A percentile compares a stretch with the other conserved stretches of the same genome.
These are phyloP conservation scores for Catocala sponsa DNA, from an alignment of 2,888 invertebrate species.

Conservation along the genomic window DNA sequence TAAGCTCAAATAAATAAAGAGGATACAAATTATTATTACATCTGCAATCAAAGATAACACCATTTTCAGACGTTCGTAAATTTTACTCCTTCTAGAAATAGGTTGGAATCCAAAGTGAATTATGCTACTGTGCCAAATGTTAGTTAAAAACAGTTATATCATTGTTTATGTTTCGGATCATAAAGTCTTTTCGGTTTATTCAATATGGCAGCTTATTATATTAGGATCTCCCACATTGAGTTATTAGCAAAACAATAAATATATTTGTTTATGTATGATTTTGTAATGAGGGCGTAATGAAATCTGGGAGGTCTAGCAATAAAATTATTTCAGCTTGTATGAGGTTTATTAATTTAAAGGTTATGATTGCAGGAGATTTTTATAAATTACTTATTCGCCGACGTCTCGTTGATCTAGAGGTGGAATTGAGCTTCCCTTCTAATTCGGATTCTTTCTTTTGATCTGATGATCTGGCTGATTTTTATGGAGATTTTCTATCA, in stretches of 20 bases:
- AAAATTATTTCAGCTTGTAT: slow-evolving; percentile 12
- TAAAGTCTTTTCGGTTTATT: slow-evolving; percentile 28
- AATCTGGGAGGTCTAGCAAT: slow-evolving; percentile 36
- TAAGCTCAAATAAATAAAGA: too few relatives aligned
- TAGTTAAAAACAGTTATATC: slow-evolving; percentile 1
- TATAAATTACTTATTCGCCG: too few relatives aligned
- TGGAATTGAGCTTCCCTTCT: too few relatives aligned
- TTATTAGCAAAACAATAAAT: slow-evolving; percentile 48
- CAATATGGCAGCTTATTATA: slow-evolving; percentile 30
- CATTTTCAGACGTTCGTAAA: too few relatives aligned
- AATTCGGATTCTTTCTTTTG: too few relatives aligned
- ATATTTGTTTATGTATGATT: slow-evolving; percentile 37
- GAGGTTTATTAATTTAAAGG: slow-evolving; percentile 6
- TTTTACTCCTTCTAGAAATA: too few relatives aligned
- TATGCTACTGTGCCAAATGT: background rate
- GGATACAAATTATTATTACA: too few relatives aligned
- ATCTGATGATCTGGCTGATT: too few relatives aligned
- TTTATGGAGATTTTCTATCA: too few relatives aligned
- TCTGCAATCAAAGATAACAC: too few relatives aligned
- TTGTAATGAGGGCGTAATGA: slow-evolving; percentile 42
- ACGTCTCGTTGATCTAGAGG: too few relatives aligned
- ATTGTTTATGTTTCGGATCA: slow-evolving; percentile 23
- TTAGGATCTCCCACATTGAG: slow-evolving; percentile 43
- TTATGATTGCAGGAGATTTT: background rate
- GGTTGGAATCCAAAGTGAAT: background rate